A percentile compares a stretch with the other conserved stretches of the same genome.
These are phyloP conservation scores for Yponomeuta malinellus DNA, from an alignment of 2,888 invertebrate species.

Conservation along the genomic window DNA sequence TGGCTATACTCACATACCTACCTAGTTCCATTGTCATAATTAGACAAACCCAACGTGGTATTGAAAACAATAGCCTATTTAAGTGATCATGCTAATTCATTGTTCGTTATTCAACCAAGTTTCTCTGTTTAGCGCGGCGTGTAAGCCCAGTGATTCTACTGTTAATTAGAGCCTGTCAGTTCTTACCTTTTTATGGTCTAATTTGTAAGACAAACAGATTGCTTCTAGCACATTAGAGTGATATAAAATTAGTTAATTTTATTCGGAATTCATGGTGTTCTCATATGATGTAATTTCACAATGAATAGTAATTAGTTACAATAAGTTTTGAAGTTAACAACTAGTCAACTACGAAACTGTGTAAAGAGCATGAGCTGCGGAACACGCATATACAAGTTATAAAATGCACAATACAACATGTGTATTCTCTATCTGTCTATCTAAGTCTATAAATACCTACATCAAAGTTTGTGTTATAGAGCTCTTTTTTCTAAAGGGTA, in stretches of 20 bases:
- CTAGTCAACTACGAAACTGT: no score
- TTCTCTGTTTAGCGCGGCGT: background rate
- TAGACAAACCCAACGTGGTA: background rate
- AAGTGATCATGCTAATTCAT: conserved; percentile 5
- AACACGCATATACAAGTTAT: no score
- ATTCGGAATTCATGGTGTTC: no score
- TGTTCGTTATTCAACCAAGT: background rate
- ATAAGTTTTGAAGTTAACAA: no score
- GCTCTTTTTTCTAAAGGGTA: no score
- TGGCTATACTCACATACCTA: background rate
- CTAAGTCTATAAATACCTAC: no score
- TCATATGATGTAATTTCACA: no score
- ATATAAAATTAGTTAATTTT: background rate
- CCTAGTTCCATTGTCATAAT: background rate
- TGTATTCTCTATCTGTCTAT: no score
- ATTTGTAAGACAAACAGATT: background rate
- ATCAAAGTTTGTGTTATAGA: no score
- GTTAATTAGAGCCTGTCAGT: background rate
- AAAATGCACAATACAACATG: no score
- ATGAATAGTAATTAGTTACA: no score
- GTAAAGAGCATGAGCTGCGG: no score
- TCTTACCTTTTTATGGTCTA: background rate
- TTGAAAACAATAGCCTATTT: conserved; percentile 1
- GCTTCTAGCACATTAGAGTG: background rate
- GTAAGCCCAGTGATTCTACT: background rate